Base-by-base conservation (phyloP, 2,113 vertebrate genomes). In the Pterophyllum scalare region DNA sequence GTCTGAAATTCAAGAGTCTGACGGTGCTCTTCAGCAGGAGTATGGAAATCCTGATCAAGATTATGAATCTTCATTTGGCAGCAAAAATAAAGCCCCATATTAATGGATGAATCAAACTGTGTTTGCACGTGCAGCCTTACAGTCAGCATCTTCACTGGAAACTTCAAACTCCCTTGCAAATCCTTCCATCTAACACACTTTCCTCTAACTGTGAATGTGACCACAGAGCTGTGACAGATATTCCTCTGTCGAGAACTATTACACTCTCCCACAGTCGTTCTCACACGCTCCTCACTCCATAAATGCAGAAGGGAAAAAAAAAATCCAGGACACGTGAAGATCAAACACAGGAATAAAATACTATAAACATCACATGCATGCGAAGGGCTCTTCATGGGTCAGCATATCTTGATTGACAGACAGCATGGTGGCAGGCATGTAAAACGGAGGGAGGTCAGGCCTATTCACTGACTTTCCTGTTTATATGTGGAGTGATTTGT, bases 381-480 rank as follows among this genome's bases (percentile, higher is more conserved):
- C 26, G 17, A 78, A 82, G 79, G 74, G 77, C 81, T 89, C 81
- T 91, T 79, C 79, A 35, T 61, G 80, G 80, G 59, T 80, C 54
- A 38, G 85, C 79, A 52, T 79, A 35, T 67, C 56, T 52, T 89
- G 88, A 93, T 62, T 91, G 93, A 94, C 91, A 92, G 89, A 64
- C 77, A 49, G 86, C 83, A 77, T 60, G 75, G 59, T 62, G 82
- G 85, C 72, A 83, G 88, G 82, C 85, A 82, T 88, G 72, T 85
- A 26, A 58, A 92, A 86, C 79, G 20, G 46, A 89, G 83, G 77
- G 80, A 80, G 77, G 70, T 91, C 59, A 75, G 74, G 77, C 72
- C 84, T 59, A 80, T 92, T 94, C 89, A 88, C 79, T 64, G 84
- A 61, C 87, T 89, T 95, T 95, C 89, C 93, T 95, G 93, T 95